Percentiles rank a stretch among this genome's conserved stretches.
Conservation (phyloP, 2,113 vertebrate species). For the Muscicapa adusta region DNA sequence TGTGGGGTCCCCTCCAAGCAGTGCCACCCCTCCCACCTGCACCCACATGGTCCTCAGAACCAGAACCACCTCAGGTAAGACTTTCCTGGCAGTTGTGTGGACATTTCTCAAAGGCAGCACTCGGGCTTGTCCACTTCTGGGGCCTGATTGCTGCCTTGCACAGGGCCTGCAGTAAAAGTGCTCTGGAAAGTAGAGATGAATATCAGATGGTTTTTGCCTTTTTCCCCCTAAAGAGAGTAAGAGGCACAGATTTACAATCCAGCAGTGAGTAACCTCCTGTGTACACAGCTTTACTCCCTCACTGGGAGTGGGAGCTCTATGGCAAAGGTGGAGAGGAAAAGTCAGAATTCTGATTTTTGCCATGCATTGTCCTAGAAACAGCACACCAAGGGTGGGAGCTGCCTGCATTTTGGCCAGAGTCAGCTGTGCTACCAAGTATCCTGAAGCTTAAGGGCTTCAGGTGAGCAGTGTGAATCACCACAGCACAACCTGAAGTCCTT, state of each 20-base stretch:
- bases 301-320: background rate
- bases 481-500: background rate
- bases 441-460: background rate
- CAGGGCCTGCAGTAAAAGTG: background rate
- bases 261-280: background rate
- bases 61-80: conserved; percentile 90
- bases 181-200: background rate
- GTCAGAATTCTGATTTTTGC: background rate
- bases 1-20: conserved; percentile 92
- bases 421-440: background rate
- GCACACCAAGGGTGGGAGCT: background rate
- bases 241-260: background rate
- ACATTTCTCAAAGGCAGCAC: background rate
- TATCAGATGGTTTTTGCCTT: background rate
- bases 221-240: background rate
- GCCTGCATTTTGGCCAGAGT: background rate
- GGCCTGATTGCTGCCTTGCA: background rate
- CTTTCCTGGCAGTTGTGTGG: background rate
- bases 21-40: conserved; percentile 85
- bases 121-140: background rate
- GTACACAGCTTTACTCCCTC: background rate
- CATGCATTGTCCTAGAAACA: background rate
- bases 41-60: conserved; percentile 86
- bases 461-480: background rate
- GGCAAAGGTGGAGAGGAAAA: background rate